phyloP scores from a whole-genome alignment of 2,113 vertebrate species.

The Mobula birostris region DNA sequence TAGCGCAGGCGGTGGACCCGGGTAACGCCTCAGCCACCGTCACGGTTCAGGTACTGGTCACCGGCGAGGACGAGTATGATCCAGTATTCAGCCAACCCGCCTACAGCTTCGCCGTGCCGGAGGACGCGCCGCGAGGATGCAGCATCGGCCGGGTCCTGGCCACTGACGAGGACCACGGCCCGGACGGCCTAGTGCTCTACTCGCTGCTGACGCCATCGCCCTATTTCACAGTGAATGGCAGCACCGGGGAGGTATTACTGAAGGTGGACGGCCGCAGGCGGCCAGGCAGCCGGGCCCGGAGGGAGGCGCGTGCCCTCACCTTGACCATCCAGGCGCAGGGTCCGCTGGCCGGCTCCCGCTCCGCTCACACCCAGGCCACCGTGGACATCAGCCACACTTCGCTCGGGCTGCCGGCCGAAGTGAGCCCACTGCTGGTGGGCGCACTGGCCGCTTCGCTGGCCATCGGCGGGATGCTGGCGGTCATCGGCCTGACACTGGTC shows the following conservation, averaged over 20 bases:
- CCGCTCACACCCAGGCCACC: constrained; percentile 64
- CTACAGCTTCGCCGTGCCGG: constrained; percentile 83
- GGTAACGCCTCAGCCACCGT: constrained; percentile 87
- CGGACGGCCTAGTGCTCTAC: constrained; percentile 85
- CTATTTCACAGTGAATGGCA: constrained; percentile 87
- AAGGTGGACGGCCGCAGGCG: constrained; percentile 74
- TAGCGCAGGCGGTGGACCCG: constrained; percentile 72
- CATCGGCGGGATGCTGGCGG: constrained; percentile 77
- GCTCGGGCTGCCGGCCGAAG: constrained; percentile 75
- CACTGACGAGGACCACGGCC: constrained; percentile 82
- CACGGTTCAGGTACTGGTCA: constrained; percentile 82
- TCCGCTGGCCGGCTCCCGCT: constrained; percentile 76
- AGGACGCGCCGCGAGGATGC: constrained; percentile 77
- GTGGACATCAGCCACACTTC: constrained; percentile 84
- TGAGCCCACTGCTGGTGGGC: constrained; percentile 77
- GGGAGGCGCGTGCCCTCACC: constrained; percentile 74
- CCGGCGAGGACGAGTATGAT: constrained; percentile 88
- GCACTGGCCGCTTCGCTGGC: constrained; percentile 82
- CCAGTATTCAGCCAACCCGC: constrained; percentile 74
- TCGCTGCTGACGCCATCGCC: constrained; percentile 69
- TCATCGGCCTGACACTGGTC: constrained; percentile 75
- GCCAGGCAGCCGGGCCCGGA: constrained; percentile 55
- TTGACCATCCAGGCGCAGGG: constrained; percentile 82
- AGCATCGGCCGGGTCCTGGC: constrained; percentile 81
- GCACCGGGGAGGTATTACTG: constrained; percentile 77